Percentiles rank a stretch among this genome's conserved stretches.
Conservation (phyloP, 2,888 invertebrate genomes). For the Penaeus monodon region DNA sequence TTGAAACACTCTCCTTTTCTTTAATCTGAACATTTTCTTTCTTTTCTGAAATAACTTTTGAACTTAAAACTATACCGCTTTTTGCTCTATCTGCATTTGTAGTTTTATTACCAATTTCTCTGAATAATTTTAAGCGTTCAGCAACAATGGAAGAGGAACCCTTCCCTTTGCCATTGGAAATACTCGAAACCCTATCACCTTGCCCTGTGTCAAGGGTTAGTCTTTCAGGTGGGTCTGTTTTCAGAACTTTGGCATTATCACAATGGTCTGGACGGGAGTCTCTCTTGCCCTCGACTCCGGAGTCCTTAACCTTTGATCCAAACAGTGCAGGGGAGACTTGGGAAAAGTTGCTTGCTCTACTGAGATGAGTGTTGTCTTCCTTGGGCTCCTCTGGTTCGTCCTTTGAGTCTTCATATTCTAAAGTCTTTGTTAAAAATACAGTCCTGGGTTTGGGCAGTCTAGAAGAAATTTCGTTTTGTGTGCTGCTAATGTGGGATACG, state of each 20-base stretch:
- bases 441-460: constrained; percentile 48
- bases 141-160: constrained; percentile 44
- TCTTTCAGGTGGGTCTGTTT: constrained; percentile 44
- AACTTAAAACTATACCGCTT: neutral
- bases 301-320: constrained; percentile 28
- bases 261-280: constrained; percentile 28
- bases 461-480: constrained; percentile 15
- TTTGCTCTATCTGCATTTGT: neutral
- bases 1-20: too few relatives aligned
- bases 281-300: neutral
- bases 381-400: constrained; percentile 5
- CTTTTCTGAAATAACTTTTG: neutral
- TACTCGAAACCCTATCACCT: neutral
- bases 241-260: constrained; percentile 44
- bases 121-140: constrained; percentile 41
- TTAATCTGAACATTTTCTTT: too few relatives aligned
- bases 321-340: constrained; percentile 42
- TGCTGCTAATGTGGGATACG: neutral
- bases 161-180: neutral
- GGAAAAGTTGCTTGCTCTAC: constrained; percentile 1
- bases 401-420: constrained; percentile 12
- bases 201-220: constrained; percentile 57
- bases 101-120: constrained; percentile 29
- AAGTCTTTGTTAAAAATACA: constrained; percentile 54
- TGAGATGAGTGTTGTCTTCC: neutral